A percentile compares a stretch with the other conserved stretches of the same genome.
These are phyloP conservation scores for Sarcophilus harrisii DNA, from an alignment of 2,797 vertebrate species.

Conservation along the genomic window DNA sequence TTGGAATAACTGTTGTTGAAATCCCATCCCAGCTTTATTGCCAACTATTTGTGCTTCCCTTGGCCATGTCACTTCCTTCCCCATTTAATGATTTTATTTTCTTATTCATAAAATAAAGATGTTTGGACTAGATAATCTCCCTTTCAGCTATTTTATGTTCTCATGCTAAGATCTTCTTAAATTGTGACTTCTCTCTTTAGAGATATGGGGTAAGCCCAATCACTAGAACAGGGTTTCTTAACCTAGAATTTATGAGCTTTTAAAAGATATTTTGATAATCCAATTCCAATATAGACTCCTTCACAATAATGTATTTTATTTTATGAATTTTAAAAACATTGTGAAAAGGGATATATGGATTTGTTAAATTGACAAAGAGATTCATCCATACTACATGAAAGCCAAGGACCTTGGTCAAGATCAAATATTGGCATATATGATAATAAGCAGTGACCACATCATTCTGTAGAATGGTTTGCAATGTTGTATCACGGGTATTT, in stretches of 20 bases:
- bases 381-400: background rate
- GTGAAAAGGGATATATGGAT: background rate
- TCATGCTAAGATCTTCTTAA: background rate
- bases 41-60: background rate
- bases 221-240: background rate
- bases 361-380: background rate
- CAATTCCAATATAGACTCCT: background rate
- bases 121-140: background rate
- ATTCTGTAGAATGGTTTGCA: slow-evolving; percentile 4
- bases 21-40: background rate
- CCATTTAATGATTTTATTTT: background rate
- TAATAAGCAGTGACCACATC: background rate
- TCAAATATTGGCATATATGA: slow-evolving; percentile 11
- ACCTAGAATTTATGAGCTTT: background rate
- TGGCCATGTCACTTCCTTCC: background rate
- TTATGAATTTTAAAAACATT: background rate
- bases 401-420: background rate
- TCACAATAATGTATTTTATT: background rate
- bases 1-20: background rate
- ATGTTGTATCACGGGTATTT: slow-evolving; percentile 10
- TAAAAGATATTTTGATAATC: background rate
- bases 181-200: background rate
- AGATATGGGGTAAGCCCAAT: background rate
- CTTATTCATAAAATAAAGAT: background rate
- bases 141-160: background rate